Percentiles rank a stretch among this genome's conserved stretches.
phyloP scores from a whole-genome alignment of 2,113 vertebrate genomes.

The Callospermophilus lateralis region DNA sequence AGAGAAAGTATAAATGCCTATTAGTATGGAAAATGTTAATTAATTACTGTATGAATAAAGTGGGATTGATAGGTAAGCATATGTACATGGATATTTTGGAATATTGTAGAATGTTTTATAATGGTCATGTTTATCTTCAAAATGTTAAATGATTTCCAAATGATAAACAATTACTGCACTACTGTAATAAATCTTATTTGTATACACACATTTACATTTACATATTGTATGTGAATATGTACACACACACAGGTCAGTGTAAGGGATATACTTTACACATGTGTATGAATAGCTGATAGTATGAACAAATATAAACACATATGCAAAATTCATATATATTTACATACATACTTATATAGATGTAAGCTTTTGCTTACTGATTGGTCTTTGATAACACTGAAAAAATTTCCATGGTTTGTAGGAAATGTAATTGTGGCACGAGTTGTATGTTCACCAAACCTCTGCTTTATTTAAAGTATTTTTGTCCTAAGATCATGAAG shows the following conservation, averaged over 20 bases:
- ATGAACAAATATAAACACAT: neutral
- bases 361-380: neutral
- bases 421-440: neutral
- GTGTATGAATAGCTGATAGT: too few relatives aligned
- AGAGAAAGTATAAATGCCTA: neutral
- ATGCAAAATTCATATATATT: neutral
- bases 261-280: too few relatives aligned
- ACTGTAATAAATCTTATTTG: neutral
- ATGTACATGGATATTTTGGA: too few relatives aligned
- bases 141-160: neutral
- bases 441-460: neutral
- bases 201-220: too few relatives aligned
- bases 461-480: neutral
- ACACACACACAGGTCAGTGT: too few relatives aligned
- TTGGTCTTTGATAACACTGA: neutral
- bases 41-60: too few relatives aligned
- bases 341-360: neutral
- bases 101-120: neutral
- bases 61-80: too few relatives aligned
- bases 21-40: neutral
- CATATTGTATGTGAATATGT: too few relatives aligned
- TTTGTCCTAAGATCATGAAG: neutral
- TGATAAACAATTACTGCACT: neutral
- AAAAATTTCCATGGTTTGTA: neutral
- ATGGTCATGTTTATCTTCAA: neutral